These are phyloP conservation scores for Xestia c-nigrum DNA, from an alignment of 2,888 invertebrate genomes.

Conservation along the genomic window DNA sequence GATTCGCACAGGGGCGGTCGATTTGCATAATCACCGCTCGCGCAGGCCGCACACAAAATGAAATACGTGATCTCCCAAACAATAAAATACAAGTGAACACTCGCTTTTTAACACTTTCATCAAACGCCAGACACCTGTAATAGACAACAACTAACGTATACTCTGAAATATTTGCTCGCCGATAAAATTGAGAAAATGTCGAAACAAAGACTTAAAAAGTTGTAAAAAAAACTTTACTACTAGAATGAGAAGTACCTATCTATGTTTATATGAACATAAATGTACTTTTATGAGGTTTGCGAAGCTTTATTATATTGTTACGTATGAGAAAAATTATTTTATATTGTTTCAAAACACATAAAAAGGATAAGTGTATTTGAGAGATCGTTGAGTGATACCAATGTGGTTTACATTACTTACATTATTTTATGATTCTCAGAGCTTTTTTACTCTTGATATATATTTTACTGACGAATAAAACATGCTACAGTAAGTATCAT, in stretches of 20 bases:
- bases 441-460: slow-evolving; percentile 6
- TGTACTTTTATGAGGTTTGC: slow-evolving; percentile 61
- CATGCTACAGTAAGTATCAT: not conserved
- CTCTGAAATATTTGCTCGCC: slow-evolving; percentile 38
- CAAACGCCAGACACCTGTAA: slow-evolving; percentile 44
- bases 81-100: slow-evolving; percentile 67
- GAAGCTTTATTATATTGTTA: slow-evolving; percentile 63
- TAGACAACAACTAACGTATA: slow-evolving; percentile 36
- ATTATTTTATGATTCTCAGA: slow-evolving; percentile 23
- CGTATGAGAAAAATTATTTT: slow-evolving; percentile 56
- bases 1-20: slow-evolving; percentile 79
- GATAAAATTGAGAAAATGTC: slow-evolving; percentile 49
- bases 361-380: slow-evolving; percentile 52
- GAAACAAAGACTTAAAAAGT: slow-evolving; percentile 64
- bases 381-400: slow-evolving; percentile 56
- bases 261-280: slow-evolving; percentile 67
- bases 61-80: slow-evolving; percentile 84
- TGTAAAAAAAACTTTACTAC: slow-evolving; percentile 68
- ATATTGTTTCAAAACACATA: slow-evolving; percentile 62
- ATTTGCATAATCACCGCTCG: slow-evolving; percentile 86
- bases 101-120: slow-evolving; percentile 52
- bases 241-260: slow-evolving; percentile 58
- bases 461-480: not conserved
- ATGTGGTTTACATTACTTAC: slow-evolving; percentile 35
- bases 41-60: slow-evolving; percentile 77